Conservation (phyloP, 2,888 invertebrate species). For the Cataglyphis albicans region DNA sequence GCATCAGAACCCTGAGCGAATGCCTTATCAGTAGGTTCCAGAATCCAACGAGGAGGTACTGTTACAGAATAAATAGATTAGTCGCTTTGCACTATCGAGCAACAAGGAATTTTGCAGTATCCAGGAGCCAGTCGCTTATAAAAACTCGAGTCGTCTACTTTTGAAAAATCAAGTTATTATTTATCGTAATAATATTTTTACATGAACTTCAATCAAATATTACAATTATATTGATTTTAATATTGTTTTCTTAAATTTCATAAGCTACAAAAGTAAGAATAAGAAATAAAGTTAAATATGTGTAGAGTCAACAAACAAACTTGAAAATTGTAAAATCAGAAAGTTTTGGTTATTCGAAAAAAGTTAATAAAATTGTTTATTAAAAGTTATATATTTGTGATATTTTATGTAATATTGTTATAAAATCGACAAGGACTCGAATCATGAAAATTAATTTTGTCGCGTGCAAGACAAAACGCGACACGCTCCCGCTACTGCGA, state of each 20-base stretch:
- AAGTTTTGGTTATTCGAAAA: neutral
- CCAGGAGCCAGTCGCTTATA: constrained; percentile 69
- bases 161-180: neutral
- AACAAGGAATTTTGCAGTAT: constrained; percentile 68
- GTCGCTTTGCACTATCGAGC: constrained; percentile 40
- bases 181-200: neutral
- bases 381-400: neutral
- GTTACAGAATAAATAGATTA: constrained; percentile 85
- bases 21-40: constrained; percentile 97
- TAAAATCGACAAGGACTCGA: constrained; percentile 45
- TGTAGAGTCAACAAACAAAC: neutral
- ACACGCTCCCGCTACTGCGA: constrained; percentile 73
- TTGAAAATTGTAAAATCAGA: constrained; percentile 3
- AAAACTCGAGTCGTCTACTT: constrained; percentile 37
- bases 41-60: constrained; percentile 98
- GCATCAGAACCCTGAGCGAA: constrained; percentile 98
- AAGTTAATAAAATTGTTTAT: neutral
- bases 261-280: neutral
- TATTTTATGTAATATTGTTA: neutral
- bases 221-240: neutral
- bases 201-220: neutral
- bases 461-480: constrained; percentile 67
- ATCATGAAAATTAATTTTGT: constrained; percentile 40
- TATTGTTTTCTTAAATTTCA: neutral
- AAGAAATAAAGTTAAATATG: neutral